Evolutionary conservation across 2,113 vertebrate species (phyloP).

Genomic region (Elachura formosa): DNA sequence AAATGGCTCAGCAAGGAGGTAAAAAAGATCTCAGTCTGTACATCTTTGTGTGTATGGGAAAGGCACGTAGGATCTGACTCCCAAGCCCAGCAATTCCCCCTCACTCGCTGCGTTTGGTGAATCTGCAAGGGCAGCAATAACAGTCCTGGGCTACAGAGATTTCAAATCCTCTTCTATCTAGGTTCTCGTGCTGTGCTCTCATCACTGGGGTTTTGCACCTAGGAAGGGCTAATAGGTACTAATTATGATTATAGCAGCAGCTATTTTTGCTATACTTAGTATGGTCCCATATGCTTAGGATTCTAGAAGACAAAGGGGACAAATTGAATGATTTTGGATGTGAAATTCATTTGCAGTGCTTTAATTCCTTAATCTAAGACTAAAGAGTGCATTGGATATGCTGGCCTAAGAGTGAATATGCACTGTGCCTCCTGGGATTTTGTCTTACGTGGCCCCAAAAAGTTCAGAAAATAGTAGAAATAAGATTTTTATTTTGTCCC

Average conservation of each 20-base stretch:
- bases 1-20: neutral
- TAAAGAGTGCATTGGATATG: conserved; percentile 52
- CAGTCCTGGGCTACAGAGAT: conserved; percentile 35
- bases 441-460: neutral
- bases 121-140: conserved; percentile 51
- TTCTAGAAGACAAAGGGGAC: conserved; percentile 56
- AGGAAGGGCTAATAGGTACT: conserved; percentile 53
- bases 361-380: conserved; percentile 70
- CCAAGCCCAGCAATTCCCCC: conserved; percentile 48
- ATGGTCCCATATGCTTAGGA: conserved; percentile 56
- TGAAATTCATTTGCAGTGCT: conserved; percentile 68
- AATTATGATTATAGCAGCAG: conserved; percentile 58
- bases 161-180: conserved; percentile 33
- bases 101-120: conserved; percentile 23
- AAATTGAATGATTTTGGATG: conserved; percentile 62
- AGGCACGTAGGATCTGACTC: conserved; percentile 37
- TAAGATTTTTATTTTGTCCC: neutral
- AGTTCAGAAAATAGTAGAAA: conserved; percentile 8
- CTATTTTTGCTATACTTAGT: conserved; percentile 59
- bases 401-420: conserved; percentile 45
- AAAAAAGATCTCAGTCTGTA: conserved; percentile 61
- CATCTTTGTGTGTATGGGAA: conserved; percentile 43
- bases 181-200: conserved; percentile 27
- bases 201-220: conserved; percentile 57
- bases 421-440: conserved; percentile 23